A percentile compares a stretch with the other conserved stretches of the same genome.
phyloP scores from a whole-genome alignment of 2,888 invertebrate genomes.

The Xylocampa areola region DNA sequence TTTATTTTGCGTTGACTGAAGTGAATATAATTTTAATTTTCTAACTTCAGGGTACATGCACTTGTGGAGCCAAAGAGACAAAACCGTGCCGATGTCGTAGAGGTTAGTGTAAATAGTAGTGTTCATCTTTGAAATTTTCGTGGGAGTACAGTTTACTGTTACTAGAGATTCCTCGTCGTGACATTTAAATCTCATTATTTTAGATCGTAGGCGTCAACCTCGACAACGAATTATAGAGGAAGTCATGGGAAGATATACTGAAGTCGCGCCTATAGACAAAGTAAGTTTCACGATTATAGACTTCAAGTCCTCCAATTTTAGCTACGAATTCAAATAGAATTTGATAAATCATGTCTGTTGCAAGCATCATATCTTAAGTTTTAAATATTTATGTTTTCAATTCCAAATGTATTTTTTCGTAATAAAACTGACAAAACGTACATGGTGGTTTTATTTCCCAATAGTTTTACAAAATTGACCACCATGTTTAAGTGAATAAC shows the following conservation, averaged over 20 bases:
- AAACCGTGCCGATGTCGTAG: slow-evolving; percentile 61
- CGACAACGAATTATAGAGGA: slow-evolving; percentile 76
- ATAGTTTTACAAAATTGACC: slow-evolving; percentile 57
- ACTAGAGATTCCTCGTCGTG: slow-evolving; percentile 23
- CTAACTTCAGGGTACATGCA: slow-evolving; percentile 63
- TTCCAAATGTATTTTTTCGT: slow-evolving; percentile 18
- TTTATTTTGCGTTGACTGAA: background rate
- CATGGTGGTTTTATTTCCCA: slow-evolving; percentile 74
- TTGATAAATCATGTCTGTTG: slow-evolving; percentile 6
- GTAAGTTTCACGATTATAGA: slow-evolving; percentile 74
- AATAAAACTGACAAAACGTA: slow-evolving; percentile 56
- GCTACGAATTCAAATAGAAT: background rate
- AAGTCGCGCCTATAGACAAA: slow-evolving; percentile 71
- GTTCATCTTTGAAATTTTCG: slow-evolving; percentile 55
- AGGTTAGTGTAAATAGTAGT: slow-evolving; percentile 64
- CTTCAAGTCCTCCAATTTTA: slow-evolving; percentile 41
- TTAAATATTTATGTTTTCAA: slow-evolving; percentile 1
- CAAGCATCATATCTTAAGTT: slow-evolving; percentile 23
- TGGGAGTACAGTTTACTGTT: slow-evolving; percentile 73
- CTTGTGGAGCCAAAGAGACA: slow-evolving; percentile 52
- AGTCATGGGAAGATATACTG: slow-evolving; percentile 76
- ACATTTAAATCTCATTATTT: slow-evolving; percentile 65
- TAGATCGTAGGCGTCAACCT: slow-evolving; percentile 73
- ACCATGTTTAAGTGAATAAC: slow-evolving; percentile 58
- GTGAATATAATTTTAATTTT: slow-evolving; percentile 15